Base-by-base conservation (phyloP, 1,140 invertebrate species). In the Anastatus disparis region DNA sequence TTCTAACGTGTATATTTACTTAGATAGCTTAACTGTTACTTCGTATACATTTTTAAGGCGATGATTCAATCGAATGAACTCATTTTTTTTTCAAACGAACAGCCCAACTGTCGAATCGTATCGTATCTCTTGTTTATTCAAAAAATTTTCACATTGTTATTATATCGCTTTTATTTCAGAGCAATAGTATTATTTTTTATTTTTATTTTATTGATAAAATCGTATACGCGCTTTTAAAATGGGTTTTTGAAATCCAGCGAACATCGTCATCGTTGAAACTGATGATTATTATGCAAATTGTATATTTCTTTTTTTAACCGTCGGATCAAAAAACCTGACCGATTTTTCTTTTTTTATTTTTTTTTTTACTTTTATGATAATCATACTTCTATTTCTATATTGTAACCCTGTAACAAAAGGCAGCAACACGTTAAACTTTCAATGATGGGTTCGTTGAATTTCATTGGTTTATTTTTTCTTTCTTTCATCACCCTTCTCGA, bases 41-140 rank as follows among this genome's bases (percentile, higher is more conserved):
- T 86, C 85, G 85, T 86, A 86, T 86, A 86, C 85, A 86, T 85
- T 85, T 85, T 86, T 86, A 86, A 86, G 85, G 85, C 85, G 84
- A 86, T 86, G 84, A 86, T 86, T 86, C 82, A 86, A 86, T 86
- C 79, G 83, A 82, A 82, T 86, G 82, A 85, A 86, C 81, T 85
- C 81, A 80, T 85, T 80, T n/a, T n/a, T n/a, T n/a, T n/a, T n/a
- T 78, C 79, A 82, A 85, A 84, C 81, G 78, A 85, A 85, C 83
- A 85, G 83, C 82, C 82, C 82, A 84, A 84, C 74, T 76, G 78
- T 79, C 77, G 74, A 75, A 75, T 82, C 76, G 78, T 77, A 71
- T 75, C 71, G 72, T 71, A 66, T 77, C 68, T 71, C 64, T 55
- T 40, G 27, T 71, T 50, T 40, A 1, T 20, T 17, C 42, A 31